phyloP scores from a whole-genome alignment of 2,113 vertebrate genomes.

The Entomyzon cyanotis region DNA sequence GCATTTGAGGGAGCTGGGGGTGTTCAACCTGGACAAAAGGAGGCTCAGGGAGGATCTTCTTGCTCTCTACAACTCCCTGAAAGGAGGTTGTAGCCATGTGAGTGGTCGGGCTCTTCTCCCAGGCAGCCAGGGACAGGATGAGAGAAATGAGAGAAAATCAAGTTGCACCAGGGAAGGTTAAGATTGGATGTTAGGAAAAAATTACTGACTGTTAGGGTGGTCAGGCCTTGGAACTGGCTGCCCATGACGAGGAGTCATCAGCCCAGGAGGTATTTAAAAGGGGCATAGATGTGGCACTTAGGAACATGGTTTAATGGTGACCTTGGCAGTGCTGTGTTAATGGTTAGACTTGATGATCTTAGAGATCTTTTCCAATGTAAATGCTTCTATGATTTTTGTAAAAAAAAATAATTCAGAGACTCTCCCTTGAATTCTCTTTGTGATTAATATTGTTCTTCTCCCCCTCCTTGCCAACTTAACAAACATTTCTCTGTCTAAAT shows the following conservation, averaged over 20 bases:
- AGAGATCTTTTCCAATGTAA: neutral
- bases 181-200: neutral
- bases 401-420: neutral
- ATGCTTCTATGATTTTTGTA: neutral
- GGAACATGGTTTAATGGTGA: neutral
- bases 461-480: neutral
- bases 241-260: neutral
- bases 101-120: neutral
- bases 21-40: neutral
- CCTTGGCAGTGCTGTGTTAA: neutral
- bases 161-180: neutral
- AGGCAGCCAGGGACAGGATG: neutral
- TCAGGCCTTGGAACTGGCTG: neutral
- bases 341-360: neutral
- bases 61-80: neutral
- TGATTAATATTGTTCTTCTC: neutral
- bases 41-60: neutral
- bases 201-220: neutral
- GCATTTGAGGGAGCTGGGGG: neutral
- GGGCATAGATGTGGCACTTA: neutral
- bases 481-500: neutral
- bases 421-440: neutral
- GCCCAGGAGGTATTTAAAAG: neutral
- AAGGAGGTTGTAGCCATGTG: neutral
- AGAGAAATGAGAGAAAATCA: neutral